Conservation (phyloP, 2,888 invertebrate genomes). For the Megalurothrips usitatus region DNA sequence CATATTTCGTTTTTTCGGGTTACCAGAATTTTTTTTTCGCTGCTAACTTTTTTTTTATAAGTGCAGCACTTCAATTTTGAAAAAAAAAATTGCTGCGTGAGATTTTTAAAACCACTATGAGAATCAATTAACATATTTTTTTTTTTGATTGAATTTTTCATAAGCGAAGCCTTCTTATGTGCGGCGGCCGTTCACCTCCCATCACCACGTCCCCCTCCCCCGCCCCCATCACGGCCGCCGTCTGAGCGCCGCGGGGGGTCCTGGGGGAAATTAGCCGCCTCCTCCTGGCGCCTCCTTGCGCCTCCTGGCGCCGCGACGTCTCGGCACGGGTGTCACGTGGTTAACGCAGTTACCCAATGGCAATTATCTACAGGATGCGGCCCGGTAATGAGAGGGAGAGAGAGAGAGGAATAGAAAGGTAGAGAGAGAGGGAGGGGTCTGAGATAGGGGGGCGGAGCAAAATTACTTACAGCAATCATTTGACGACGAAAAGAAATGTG, state of each 20-base stretch:
- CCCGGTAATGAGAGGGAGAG: neutral
- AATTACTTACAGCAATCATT: neutral
- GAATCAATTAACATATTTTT: neutral
- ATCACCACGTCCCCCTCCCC: too few species aligned
- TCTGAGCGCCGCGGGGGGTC: neutral
- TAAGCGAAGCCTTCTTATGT: neutral
- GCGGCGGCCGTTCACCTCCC: too few species aligned
- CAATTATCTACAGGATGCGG: constrained; percentile 15
- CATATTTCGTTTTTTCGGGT: too few species aligned
- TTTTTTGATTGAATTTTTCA: neutral
- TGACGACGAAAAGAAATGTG: neutral
- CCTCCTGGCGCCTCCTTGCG: too few species aligned
- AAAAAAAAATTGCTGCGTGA: too few species aligned
- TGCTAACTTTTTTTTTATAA: too few species aligned
- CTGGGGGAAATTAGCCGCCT: constrained; percentile 14
- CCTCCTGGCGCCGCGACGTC: too few species aligned
- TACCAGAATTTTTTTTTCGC: too few species aligned
- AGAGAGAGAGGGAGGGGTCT: neutral
- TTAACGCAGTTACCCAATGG: neutral
- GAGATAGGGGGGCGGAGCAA: neutral
- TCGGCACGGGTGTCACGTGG: too few species aligned
- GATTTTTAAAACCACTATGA: neutral
- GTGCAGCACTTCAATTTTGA: too few species aligned
- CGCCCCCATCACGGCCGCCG: neutral
- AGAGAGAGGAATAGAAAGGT: neutral